Evolutionary conservation across 2,797 vertebrate species (phyloP).

Genomic region (Poeciliopsis paucimaculata): DNA sequence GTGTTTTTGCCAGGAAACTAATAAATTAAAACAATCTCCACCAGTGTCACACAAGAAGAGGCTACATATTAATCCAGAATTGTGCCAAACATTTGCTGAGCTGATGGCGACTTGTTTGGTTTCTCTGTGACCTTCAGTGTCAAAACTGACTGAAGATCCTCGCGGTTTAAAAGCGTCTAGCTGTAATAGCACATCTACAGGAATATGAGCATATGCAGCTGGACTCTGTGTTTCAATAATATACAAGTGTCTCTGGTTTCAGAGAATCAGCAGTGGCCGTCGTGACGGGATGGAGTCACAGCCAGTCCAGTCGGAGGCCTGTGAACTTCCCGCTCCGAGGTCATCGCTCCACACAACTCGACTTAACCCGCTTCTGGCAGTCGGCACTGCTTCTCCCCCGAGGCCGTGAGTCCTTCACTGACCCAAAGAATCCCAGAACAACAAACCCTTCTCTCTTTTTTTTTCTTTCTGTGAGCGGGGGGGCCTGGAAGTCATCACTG

Average conservation of each 20-base stretch:
- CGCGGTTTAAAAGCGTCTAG: neutral
- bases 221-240: neutral
- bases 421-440: slow-evolving; percentile 60
- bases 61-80: neutral
- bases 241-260: neutral
- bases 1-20: neutral
- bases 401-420: slow-evolving; percentile 53
- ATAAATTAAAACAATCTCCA: neutral
- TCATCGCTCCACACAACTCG: slow-evolving; percentile 52
- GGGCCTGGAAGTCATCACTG: slow-evolving; percentile 67
- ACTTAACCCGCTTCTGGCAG: slow-evolving; percentile 55
- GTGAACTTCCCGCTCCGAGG: slow-evolving; percentile 60
- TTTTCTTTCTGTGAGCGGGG: slow-evolving; percentile 24
- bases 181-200: neutral
- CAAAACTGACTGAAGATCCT: neutral
- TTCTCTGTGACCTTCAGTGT: neutral
- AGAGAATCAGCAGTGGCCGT: slow-evolving; percentile 1
- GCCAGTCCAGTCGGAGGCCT: slow-evolving; percentile 18
- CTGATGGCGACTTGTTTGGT: neutral
- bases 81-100: neutral
- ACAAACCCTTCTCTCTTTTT: slow-evolving; percentile 10
- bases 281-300: slow-evolving; percentile 10
- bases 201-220: neutral
- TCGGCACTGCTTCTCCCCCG: slow-evolving; percentile 31
- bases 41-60: neutral